Base-by-base conservation (phyloP, 2,113 vertebrate genomes). In the Muntiacus muntjak region DNA sequence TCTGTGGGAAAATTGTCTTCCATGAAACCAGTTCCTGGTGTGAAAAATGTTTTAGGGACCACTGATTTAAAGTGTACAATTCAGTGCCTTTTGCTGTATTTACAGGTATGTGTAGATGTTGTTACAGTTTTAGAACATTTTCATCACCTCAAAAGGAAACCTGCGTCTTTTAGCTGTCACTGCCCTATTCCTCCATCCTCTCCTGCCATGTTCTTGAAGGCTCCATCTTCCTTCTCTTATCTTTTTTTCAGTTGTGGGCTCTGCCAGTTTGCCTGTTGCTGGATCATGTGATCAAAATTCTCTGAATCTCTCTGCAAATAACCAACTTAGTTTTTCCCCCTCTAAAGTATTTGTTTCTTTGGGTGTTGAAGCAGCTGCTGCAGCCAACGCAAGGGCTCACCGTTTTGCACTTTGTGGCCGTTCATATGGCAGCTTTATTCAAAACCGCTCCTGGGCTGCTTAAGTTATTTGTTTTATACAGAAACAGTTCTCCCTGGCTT, bases 401-500 rank as follows among this genome's bases (percentile, higher is more conserved):
- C 64, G 81, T 85, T 96, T 90, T 0, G 0, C 0, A 40, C 33
- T 94, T 83, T 89, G 89, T 0, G 0, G 47, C 79, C 30, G 7
- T 86, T 97, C 30, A 1, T 12, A 0, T 30, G 94, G 95, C 97
- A 95, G 11, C 96, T 94, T 94, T 81, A 2, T 91, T 84, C 87
- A 92, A 25, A 54, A 1, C 93, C 0, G 1, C 74, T 94, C 91
- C 93, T 1, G 0, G 7, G 62, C 5, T 55, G 67, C 93, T 79
- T 87, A 91, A 50, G 16, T 97, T 97, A 95, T 90, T 96, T 43
- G 76, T 60, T 96, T 96, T 47, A 55, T 60, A 96, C 74, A 94
- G 76, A 97, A 96, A 88, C 55, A 50, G 88, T 91, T 98, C 78
- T 97, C 78, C 71, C 81, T 96, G 64, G 92, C 97, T 96, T 91